These are phyloP conservation scores for Rhynchotus rufescens DNA, from an alignment of 2,797 vertebrate genomes.

Conservation along the genomic window DNA sequence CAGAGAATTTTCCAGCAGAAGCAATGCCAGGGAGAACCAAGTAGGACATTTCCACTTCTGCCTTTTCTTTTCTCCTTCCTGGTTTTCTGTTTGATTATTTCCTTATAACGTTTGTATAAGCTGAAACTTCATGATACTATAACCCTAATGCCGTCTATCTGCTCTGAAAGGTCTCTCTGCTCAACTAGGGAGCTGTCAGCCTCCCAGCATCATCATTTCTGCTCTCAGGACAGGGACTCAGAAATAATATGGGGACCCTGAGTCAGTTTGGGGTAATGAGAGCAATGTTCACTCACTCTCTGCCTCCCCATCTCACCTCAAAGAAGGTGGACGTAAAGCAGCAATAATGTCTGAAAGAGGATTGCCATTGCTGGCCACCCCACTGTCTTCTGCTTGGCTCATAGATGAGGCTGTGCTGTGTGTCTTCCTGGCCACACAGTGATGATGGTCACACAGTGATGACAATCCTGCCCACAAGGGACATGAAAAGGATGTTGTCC, in stretches of 20 bases:
- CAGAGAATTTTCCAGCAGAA: not conserved
- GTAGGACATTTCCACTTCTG: not conserved
- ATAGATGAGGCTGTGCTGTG: not conserved
- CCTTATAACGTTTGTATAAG: not conserved
- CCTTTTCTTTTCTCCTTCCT: not conserved
- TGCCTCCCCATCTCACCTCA: accelerated
- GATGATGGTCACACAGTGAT: not conserved
- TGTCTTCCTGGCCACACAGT: not conserved
- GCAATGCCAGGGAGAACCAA: not conserved
- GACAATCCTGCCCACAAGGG: not conserved
- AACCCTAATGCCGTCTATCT: not conserved
- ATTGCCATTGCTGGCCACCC: not conserved
- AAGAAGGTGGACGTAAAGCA: not conserved
- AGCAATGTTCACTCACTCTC: not conserved
- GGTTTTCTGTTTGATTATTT: not conserved
- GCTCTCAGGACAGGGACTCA: not conserved
- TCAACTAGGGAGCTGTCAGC: not conserved
- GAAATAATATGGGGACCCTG: not conserved
- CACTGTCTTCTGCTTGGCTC: not conserved
- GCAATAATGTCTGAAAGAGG: not conserved
- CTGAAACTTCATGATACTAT: not conserved
- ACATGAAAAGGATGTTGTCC: not conserved
- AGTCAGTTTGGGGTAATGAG: not conserved
- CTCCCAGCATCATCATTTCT: not conserved
- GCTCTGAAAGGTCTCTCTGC: not conserved